Conservation (phyloP, 2,888 invertebrate species). For the Sphaerophoria rueppellii region DNA sequence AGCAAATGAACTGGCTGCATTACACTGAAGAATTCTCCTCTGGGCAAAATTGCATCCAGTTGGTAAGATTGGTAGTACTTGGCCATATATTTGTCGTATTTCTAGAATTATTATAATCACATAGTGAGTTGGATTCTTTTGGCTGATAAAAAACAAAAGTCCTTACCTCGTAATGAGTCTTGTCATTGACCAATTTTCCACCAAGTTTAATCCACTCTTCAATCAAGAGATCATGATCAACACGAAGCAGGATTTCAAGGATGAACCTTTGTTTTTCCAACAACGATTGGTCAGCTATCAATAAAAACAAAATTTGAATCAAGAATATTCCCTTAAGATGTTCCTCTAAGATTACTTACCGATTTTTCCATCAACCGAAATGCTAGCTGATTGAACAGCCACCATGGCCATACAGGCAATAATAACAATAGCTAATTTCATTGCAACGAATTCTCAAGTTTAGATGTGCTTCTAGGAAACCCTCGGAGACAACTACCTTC, state of each 20-base stretch:
- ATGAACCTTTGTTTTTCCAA: constrained; percentile 77
- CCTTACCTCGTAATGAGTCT: constrained; percentile 38
- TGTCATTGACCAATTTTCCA: constrained; percentile 27
- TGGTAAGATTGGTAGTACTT: constrained; percentile 78
- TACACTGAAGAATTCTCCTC: constrained; percentile 83
- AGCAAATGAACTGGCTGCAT: constrained; percentile 83
- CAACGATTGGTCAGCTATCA: constrained; percentile 75
- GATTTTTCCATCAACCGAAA: constrained; percentile 59
- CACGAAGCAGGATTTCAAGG: constrained; percentile 76
- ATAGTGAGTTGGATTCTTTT: background rate
- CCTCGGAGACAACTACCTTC: constrained; percentile 7
- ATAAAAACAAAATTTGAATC: background rate
- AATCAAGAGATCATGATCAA: constrained; percentile 74
- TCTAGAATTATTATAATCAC: background rate
- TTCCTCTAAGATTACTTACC: constrained; percentile 25
- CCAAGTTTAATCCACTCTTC: constrained; percentile 46
- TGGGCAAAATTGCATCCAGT: constrained; percentile 83
- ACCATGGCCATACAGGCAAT: constrained; percentile 78
- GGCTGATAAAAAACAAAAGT: background rate
- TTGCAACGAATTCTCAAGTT: constrained; percentile 70
- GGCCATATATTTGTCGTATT: constrained; percentile 56
- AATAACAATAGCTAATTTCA: constrained; percentile 75
- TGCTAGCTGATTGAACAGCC: constrained; percentile 76
- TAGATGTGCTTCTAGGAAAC: constrained; percentile 25
- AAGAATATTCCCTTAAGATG: background rate